These are phyloP conservation scores for Linurgus olivaceus DNA, from an alignment of 2,797 vertebrate genomes.

Conservation along the genomic window DNA sequence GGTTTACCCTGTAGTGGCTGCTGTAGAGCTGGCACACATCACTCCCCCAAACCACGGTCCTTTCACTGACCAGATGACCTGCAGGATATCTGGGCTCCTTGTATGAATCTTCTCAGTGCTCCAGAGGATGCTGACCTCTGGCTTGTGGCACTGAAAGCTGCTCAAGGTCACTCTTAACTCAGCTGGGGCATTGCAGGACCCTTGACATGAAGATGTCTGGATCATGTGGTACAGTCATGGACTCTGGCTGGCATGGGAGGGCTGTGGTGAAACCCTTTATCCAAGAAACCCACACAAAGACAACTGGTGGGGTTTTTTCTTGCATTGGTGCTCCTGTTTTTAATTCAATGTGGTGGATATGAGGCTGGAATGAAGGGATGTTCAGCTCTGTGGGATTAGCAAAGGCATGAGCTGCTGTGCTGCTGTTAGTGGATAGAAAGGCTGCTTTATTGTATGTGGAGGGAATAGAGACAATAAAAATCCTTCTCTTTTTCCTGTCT, in stretches of 20 bases:
- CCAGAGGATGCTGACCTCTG: not conserved
- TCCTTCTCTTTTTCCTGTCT: not conserved
- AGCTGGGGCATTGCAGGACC: not conserved
- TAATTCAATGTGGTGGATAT: rapidly evolving
- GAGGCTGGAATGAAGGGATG: not conserved
- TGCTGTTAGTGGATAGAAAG: not conserved
- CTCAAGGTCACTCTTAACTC: rapidly evolving
- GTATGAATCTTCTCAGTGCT: not conserved
- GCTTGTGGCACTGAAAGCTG: not conserved
- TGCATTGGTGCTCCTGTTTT: not conserved
- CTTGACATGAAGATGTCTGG: not conserved
- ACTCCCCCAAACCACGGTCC: not conserved
- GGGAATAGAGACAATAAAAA: not conserved
- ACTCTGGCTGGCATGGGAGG: not conserved
- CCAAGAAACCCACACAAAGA: not conserved
- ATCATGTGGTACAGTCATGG: not conserved
- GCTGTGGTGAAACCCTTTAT: not conserved
- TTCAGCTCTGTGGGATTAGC: not conserved
- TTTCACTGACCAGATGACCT: not conserved
- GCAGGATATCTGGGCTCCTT: not conserved
- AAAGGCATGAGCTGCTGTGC: not conserved
- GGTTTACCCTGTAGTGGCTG: not conserved
- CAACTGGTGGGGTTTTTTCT: not conserved
- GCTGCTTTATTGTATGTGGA: not conserved
- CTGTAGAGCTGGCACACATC: not conserved